A percentile compares a stretch with the other conserved stretches of the same genome.
Evolutionary conservation across 1,140 invertebrate genomes (phyloP).

Genomic region (Steinernema khuongi): DNA sequence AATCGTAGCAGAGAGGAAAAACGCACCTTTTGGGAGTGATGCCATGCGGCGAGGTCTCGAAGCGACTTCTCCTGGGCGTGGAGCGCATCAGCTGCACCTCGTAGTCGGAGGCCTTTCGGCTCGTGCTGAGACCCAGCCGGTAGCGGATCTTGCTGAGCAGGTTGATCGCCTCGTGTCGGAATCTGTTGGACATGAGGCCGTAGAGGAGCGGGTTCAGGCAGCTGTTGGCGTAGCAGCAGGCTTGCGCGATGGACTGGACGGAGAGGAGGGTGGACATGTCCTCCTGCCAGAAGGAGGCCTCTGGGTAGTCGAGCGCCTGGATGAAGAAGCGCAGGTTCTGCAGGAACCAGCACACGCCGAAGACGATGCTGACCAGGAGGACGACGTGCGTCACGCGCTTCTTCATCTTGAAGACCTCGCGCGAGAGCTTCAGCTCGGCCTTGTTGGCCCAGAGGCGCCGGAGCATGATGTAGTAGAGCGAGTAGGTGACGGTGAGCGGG

Average conservation of each 20-base stretch:
- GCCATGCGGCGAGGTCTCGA: not conserved
- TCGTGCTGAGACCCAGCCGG: not conserved
- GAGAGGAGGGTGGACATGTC: constrained; percentile 14
- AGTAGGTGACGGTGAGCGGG: constrained; percentile 4
- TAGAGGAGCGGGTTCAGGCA: constrained; percentile 3
- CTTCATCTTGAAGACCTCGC: constrained; percentile 10
- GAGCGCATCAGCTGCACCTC: not conserved
- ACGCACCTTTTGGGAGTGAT: constrained; percentile 3
- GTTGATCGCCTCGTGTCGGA: constrained; percentile 3
- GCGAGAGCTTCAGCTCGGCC: not conserved
- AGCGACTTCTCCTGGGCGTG: not conserved
- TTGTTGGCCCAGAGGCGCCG: constrained; percentile 7
- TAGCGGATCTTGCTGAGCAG: not conserved
- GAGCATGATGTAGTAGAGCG: constrained; percentile 6
- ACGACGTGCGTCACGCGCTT: constrained; percentile 4
- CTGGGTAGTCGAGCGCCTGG: constrained; percentile 8
- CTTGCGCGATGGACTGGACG: not conserved
- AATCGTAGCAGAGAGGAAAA: not conserved
- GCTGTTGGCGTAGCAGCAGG: not conserved
- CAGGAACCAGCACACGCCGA: constrained; percentile 11
- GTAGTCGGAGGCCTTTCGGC: constrained; percentile 3
- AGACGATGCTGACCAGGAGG: constrained; percentile 12
- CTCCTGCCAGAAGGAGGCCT: constrained; percentile 5
- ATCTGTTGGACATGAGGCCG: not conserved
- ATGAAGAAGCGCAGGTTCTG: constrained; percentile 12